A percentile compares a stretch with the other conserved stretches of the same genome.
Evolutionary conservation across 2,113 vertebrate genomes (phyloP).

Genomic region (Otus sunia): DNA sequence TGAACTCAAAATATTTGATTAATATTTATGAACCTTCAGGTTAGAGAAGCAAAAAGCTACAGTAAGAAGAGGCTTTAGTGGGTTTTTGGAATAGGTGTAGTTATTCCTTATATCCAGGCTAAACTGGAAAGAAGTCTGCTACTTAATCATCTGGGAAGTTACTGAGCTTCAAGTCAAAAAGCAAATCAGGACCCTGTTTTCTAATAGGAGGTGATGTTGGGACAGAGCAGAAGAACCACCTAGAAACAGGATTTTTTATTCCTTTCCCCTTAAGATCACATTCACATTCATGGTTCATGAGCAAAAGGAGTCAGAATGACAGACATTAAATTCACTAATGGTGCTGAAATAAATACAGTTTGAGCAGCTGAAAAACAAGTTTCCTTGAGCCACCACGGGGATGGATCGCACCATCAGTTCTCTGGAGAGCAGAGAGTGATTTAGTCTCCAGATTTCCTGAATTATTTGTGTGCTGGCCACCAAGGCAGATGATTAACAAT

Average conservation of each 20-base stretch:
- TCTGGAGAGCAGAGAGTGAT: not conserved
- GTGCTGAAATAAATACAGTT: not conserved
- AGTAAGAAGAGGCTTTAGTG: not conserved
- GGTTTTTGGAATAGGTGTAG: accelerated
- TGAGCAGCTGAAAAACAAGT: not conserved
- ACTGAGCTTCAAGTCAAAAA: not conserved
- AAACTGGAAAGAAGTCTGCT: not conserved
- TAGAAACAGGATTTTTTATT: not conserved
- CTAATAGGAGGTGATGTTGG: not conserved
- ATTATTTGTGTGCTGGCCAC: not conserved
- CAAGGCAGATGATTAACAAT: not conserved
- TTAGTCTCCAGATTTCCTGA: not conserved
- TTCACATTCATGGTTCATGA: not conserved
- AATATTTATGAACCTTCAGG: not conserved
- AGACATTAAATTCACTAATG: not conserved
- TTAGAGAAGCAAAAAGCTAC: not conserved
- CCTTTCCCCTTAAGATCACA: not conserved
- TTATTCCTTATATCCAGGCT: not conserved
- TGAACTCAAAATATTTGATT: not conserved
- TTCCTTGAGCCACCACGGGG: not conserved
- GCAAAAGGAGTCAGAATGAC: not conserved
- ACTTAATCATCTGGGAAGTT: not conserved
- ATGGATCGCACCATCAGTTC: not conserved
- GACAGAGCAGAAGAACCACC: not conserved
- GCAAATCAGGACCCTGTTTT: not conserved